Percentiles rank a stretch among this genome's conserved stretches.
phyloP scores from a whole-genome alignment of 2,888 invertebrate genomes.

The Eristalis intricaria region DNA sequence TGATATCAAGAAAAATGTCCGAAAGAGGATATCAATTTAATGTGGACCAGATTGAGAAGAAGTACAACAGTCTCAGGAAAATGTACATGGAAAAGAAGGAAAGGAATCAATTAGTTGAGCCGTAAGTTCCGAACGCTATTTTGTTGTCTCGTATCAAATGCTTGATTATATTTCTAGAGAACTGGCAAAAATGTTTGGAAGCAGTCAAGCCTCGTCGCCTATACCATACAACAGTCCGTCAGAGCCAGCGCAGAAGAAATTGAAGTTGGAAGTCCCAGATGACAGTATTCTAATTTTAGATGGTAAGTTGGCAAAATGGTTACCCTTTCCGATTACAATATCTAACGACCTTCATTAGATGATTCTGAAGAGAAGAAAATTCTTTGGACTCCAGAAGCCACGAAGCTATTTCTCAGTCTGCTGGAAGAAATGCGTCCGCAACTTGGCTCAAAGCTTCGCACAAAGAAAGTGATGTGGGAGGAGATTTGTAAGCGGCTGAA shows the following conservation, averaged over 20 bases:
- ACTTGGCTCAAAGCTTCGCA: slow-evolving; percentile 43
- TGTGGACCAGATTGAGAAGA: slow-evolving; percentile 30
- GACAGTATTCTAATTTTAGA: neutral
- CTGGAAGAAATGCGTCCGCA: slow-evolving; percentile 46
- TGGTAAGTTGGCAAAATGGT: slow-evolving; percentile 16
- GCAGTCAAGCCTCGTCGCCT: neutral
- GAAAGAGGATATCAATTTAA: slow-evolving; percentile 28
- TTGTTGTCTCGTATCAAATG: neutral
- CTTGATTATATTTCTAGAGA: slow-evolving; percentile 16
- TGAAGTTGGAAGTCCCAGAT: neutral
- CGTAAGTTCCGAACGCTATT: slow-evolving; percentile 10
- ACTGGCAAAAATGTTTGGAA: slow-evolving; percentile 45
- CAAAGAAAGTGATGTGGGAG: slow-evolving; percentile 63
- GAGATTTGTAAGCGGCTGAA: slow-evolving; percentile 34
- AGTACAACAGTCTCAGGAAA: slow-evolving; percentile 52
- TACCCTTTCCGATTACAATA: neutral
- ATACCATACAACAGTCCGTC: neutral
- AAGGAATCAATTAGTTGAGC: slow-evolving; percentile 43
- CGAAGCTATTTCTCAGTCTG: slow-evolving; percentile 36
- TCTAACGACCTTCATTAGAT: neutral
- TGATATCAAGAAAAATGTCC: slow-evolving; percentile 39
- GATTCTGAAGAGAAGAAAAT: slow-evolving; percentile 31
- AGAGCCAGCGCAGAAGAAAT: slow-evolving; percentile 10
- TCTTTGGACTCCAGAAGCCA: slow-evolving; percentile 34
- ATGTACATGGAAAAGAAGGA: slow-evolving; percentile 51